Evolutionary conservation across 2,113 vertebrate genomes (phyloP), one percentile per base, ranked within the genome.

Genomic region (Corvus cornix): DNA sequence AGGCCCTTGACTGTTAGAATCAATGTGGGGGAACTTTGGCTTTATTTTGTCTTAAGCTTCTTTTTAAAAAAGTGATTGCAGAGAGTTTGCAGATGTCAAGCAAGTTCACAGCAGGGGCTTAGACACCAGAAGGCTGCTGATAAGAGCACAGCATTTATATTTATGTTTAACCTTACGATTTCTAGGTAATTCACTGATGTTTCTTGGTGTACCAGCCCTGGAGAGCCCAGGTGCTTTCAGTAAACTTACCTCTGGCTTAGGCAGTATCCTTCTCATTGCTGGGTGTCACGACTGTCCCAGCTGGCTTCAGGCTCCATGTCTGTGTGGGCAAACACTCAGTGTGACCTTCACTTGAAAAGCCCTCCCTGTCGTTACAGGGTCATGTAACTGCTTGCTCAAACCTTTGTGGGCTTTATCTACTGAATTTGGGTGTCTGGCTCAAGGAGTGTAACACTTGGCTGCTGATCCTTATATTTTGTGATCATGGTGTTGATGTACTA

Each of bases 301-400:
- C 33, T 0, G 2, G 16, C 37, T 31, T 55, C 33, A 26, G 5
- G 16, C 30, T 30, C 31, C 1, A 0, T 22, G 10, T n/a, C 14
- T 55, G 35, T 72, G 53, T 21, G 31, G 73, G 69, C 37, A 53
- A 28, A 51, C 7, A 8, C 22, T 6, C 53, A 6, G 16, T n/a
- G 44, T 74, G 48, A 48, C 15, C 39, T 43, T 59, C 19, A 3
- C 30, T 39, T 68, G 28, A 21, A 43, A 77, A 77, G 24, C 22
- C 8, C 6, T 68, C 24, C 15, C 9, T 44, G 7, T 17, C 5
- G 0, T 1, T 48, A 15, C 0, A 2, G 43, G 9, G 6, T 39
- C 46, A 9, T 1, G 1, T 16, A 70, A 28, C 28, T 31, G 41
- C 6, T 4, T 9, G 6, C 33, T 55, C 48, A 37, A 82, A 37